Evolutionary conservation across 1,140 invertebrate species (phyloP).

Genomic region (Bicyclus anynana): DNA sequence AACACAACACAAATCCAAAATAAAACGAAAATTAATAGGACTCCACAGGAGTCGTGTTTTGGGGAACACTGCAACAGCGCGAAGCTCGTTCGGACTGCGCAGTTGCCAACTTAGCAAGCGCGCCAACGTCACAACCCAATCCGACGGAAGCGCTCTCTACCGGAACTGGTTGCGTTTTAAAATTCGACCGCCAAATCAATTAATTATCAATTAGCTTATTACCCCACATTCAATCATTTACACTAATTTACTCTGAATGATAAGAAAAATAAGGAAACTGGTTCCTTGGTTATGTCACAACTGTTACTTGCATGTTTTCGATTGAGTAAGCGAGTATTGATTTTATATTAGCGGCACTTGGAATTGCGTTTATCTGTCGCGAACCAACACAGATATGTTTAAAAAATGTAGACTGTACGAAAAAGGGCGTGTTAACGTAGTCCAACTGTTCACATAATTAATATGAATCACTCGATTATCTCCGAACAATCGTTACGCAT

Average conservation of each 20-base stretch:
- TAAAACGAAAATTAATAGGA: slow-evolving; percentile 28
- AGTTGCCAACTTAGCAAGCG: slow-evolving; percentile 35
- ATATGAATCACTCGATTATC: slow-evolving; percentile 59
- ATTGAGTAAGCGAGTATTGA: slow-evolving; percentile 43
- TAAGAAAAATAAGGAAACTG: neutral
- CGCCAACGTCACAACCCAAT: slow-evolving; percentile 41
- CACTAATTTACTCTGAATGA: neutral
- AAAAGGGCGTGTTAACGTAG: slow-evolving; percentile 57
- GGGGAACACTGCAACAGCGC: slow-evolving; percentile 47
- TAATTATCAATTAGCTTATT: slow-evolving; percentile 40
- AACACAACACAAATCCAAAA: slow-evolving; percentile 25
- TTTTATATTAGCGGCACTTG: slow-evolving; percentile 54
- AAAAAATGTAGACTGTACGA: slow-evolving; percentile 20
- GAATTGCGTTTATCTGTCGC: slow-evolving; percentile 32
- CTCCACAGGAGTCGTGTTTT: slow-evolving; percentile 52
- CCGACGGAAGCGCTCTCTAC: slow-evolving; percentile 38
- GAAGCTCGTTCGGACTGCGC: slow-evolving; percentile 54
- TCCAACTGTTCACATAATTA: slow-evolving; percentile 68
- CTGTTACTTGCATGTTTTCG: neutral
- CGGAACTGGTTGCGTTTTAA: slow-evolving; percentile 33
- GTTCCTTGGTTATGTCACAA: neutral
- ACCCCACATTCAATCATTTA: slow-evolving; percentile 10
- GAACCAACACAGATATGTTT: slow-evolving; percentile 10
- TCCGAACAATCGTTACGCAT: slow-evolving; percentile 39
- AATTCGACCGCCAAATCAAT: slow-evolving; percentile 58